A percentile compares a stretch with the other conserved stretches of the same genome.
These are phyloP conservation scores for Allenopithecus nigroviridis DNA, from an alignment of 2,797 vertebrate genomes.

Conservation along the genomic window DNA sequence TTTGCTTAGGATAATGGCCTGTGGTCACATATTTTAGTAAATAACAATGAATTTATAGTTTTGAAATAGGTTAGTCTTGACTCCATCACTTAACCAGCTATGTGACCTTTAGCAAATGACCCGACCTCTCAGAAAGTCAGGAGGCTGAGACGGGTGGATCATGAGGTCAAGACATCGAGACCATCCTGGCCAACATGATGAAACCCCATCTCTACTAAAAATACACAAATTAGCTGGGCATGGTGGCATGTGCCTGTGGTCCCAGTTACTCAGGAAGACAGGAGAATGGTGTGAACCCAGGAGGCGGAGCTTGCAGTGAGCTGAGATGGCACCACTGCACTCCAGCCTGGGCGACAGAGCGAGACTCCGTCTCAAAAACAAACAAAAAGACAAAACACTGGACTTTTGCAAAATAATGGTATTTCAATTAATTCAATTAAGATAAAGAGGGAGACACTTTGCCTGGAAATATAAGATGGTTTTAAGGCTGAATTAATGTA, in stretches of 20 bases:
- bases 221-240: no score
- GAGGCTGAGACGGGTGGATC: no score
- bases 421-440: neutral
- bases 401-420: neutral
- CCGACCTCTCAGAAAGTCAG: neutral
- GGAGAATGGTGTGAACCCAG: no score
- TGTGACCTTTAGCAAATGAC: neutral
- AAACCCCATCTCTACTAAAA: no score
- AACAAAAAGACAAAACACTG: neutral
- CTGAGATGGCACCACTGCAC: no score
- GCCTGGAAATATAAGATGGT: neutral
- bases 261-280: no score
- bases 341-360: neutral
- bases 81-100: neutral
- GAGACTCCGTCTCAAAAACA: neutral
- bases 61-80: constrained; percentile 10
- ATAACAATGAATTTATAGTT: neutral
- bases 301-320: no score
- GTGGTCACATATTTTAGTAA: neutral
- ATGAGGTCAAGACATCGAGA: no score
- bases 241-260: no score
- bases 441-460: neutral
- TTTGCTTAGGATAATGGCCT: no score
- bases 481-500: neutral
- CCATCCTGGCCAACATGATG: no score